Base-by-base conservation (phyloP, 1,140 invertebrate genomes). In the Pogonus chalceus region DNA sequence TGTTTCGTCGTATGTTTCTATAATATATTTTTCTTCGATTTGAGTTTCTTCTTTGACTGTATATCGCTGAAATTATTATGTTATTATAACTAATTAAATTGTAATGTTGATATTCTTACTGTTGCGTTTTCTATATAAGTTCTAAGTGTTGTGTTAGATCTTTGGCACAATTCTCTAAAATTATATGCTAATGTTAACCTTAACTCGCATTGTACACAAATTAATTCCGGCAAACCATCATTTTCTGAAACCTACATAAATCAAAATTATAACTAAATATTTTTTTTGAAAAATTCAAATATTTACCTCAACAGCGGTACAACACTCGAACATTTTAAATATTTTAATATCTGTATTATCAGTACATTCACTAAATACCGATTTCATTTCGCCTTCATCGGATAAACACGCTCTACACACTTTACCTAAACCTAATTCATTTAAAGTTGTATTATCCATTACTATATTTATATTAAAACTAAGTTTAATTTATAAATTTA, bases 361-460 rank as follows among this genome's bases (percentile, higher is more conserved):
- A 60, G 58, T 54, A 65, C 62, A 20, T 66, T 67, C 53, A 65
- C 67, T 35, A 62, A 52, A 55, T 53, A 50, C 55, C 56, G 58
- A 54, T 56, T 49, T 49, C 23, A 49, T 23, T 14, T 49, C 47
- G 21, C 20, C 2, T 23, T 49, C 23, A 14, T 49, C 47, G 12
- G 47, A 23, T 23, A 49, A 24, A 49, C 47, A 49, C 2, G 47
- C 18, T 14, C 47, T 9, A 23, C 47, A 49, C 12, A 49, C 23
- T 24, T 49, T 49, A 16, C 23, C 47, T 14, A 49, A 24, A 7
- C 37, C 37, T 43, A 43, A 43, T 4, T 43, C 37, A 10, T 10
- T 43, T 43, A 18, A 10, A 4, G 9, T 43, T 18, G 18, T 4
- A 16, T 9, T 43, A 10, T 43, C 37, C 37, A 43, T 43, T 31